Evolutionary conservation across 2,797 vertebrate genomes (phyloP).

Genomic region (Xyrichtys novacula): DNA sequence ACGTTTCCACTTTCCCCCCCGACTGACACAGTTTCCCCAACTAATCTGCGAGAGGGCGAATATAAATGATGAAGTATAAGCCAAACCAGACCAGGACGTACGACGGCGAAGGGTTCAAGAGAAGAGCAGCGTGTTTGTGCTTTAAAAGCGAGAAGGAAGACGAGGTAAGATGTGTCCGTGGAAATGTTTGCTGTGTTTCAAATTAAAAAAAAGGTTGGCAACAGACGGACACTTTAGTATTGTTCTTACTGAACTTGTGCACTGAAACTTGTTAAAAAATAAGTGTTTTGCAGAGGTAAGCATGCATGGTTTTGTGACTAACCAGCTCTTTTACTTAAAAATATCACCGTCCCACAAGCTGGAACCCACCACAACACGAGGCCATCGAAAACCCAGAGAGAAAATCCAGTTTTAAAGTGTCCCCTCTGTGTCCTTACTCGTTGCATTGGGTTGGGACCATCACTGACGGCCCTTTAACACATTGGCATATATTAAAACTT

Average conservation of each 20-base stretch:
- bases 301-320: too few species aligned
- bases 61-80: conserved; percentile 97
- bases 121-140: conserved; percentile 94
- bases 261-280: too few species aligned
- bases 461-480: too few species aligned
- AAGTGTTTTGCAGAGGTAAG: conserved; percentile 20
- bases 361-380: conserved; percentile 2
- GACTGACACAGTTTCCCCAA: too few species aligned
- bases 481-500: too few species aligned
- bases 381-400: too few species aligned
- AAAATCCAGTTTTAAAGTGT: not conserved
- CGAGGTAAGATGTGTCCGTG: conserved; percentile 86
- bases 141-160: conserved; percentile 92
- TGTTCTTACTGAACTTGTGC: not conserved
- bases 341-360: too few species aligned
- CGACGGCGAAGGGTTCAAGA: conserved; percentile 95
- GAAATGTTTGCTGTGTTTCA: not conserved
- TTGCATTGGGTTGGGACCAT: too few species aligned
- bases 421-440: not conserved
- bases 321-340: too few species aligned
- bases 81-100: conserved; percentile 97
- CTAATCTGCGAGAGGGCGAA: not conserved
- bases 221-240: conserved; percentile 1
- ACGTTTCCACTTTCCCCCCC: not conserved
- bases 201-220: not conserved